A percentile compares a stretch with the other conserved stretches of the same genome.
Conservation (phyloP, 2,113 vertebrate species). For the Thamnaconus septentrionalis region DNA sequence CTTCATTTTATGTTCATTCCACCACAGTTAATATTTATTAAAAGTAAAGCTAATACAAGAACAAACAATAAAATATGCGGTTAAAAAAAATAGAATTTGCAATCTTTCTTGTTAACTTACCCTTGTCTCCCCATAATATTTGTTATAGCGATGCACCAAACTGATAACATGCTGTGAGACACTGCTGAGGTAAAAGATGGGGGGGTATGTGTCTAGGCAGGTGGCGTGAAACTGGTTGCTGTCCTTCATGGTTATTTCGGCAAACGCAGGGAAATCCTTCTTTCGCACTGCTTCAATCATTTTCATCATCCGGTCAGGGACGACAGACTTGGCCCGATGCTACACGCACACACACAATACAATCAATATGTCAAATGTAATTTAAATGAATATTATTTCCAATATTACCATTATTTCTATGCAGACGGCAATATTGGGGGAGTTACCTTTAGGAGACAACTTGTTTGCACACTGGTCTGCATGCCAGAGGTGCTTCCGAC, state of each 20-base stretch:
- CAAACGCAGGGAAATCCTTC: slow-evolving; percentile 85
- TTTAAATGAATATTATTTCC: background rate
- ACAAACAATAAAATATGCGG: no score
- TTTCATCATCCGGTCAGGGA: slow-evolving; percentile 81
- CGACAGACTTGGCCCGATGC: slow-evolving; percentile 85
- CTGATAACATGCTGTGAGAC: slow-evolving; percentile 82
- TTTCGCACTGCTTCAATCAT: slow-evolving; percentile 80
- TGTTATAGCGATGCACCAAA: slow-evolving; percentile 87
- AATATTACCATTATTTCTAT: background rate
- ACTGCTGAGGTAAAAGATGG: slow-evolving; percentile 91
- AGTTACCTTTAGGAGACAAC: slow-evolving; percentile 84
- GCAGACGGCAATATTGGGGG: background rate
- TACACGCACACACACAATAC: slow-evolving; percentile 42
- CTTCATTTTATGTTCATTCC: background rate
- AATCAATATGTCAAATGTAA: background rate
- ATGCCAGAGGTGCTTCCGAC: slow-evolving; percentile 88
- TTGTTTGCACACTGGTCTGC: slow-evolving; percentile 92
- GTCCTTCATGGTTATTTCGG: slow-evolving; percentile 90
- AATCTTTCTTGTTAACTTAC: slow-evolving; percentile 60
- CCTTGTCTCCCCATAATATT: slow-evolving; percentile 79
- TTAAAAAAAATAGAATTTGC: background rate
- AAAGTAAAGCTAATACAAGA: no score
- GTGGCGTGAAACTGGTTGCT: slow-evolving; percentile 98
- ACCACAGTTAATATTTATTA: no score
- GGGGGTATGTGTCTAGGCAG: slow-evolving; percentile 94